Evolutionary conservation across 35 echinoderm and acorn worm species (phyloP).

Genomic region (Ophiothrix spiculata): DNA sequence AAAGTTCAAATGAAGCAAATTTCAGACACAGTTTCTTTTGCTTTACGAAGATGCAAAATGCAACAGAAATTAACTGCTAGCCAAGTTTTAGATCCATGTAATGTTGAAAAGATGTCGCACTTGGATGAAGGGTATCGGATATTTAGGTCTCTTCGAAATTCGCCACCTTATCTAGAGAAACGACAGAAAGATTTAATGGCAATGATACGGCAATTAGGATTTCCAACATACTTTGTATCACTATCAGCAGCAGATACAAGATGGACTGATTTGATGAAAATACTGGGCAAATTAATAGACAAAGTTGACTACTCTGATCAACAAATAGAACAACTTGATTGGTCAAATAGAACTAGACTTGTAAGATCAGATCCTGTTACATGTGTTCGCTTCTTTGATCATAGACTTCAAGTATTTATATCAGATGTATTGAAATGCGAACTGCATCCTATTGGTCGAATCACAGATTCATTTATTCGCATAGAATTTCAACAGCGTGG

Average conservation of each 20-base stretch:
- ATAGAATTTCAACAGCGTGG: constrained; percentile 61
- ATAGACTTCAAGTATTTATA: constrained; percentile 47
- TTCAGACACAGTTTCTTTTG: background rate
- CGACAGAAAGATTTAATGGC: constrained; percentile 52
- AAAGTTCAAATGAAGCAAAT: background rate
- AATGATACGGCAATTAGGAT: constrained; percentile 66
- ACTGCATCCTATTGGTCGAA: constrained; percentile 38
- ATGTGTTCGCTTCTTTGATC: constrained; percentile 70
- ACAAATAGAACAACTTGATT: constrained; percentile 20
- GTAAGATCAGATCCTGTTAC: constrained; percentile 59
- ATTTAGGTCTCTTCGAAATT: constrained; percentile 13
- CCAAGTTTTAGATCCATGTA: background rate
- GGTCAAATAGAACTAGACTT: constrained; percentile 52
- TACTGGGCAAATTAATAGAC: background rate
- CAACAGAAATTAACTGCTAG: background rate
- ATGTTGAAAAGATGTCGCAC: background rate
- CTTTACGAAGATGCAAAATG: background rate
- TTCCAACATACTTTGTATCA: constrained; percentile 51
- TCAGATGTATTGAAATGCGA: constrained; percentile 44
- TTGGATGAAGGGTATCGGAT: constrained; percentile 25
- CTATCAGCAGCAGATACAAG: constrained; percentile 32
- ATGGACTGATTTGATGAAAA: constrained; percentile 35
- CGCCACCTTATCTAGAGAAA: constrained; percentile 44
- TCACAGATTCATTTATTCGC: constrained; percentile 58
- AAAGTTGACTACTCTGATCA: background rate